Evolutionary conservation across 2,888 invertebrate genomes (phyloP), one percentile per base, ranked within the genome.

Genomic region (Tiliacea citrago): DNA sequence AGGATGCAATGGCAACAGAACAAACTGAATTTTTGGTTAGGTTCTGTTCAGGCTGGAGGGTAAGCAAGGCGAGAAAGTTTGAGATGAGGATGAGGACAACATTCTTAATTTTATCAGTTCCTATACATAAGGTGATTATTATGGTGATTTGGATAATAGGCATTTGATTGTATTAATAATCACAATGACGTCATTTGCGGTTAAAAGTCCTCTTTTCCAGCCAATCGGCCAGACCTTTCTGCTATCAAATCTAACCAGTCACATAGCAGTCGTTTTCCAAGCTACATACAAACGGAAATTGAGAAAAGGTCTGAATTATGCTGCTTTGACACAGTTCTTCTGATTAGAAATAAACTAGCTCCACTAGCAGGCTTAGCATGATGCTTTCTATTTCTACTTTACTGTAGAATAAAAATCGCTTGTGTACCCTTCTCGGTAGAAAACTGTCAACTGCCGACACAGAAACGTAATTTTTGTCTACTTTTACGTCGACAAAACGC

Each of bases 1-100:
- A 94, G 92, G 92, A 90, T 91, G 91, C 90, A 88, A 89, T 89
- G 73, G 76, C 77, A 89, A 88, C 88, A 87, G 84, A 90, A 90
- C 90, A 85, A 89, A 86, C 89, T 88, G 81, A 85, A 85, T 83
- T 87, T 83, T 83, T 81, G 71, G 81, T 82, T 81, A 82, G 85
- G 86, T 65, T 65, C 57, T 61, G 73, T 68, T 73, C 63, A 86
- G 68, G 68, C 39, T 76, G 77, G 55, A 21, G 61, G 42, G 9
- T 9, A 39, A 5, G 1, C 21, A 10, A 10, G n/a, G 24, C n/a
- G 29, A 18, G 9, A 8, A 2, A 8, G 3, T 21, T 47, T 29
- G 7, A 2, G 5, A 29, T 24, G 21, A 16, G 7, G 4, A 45
- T 10, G 3, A 10, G 1, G 8, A 21, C 8, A 16, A 13, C 49